phyloP scores from a whole-genome alignment of 2,888 invertebrate species.

The Micoletzkya japonica region DNA sequence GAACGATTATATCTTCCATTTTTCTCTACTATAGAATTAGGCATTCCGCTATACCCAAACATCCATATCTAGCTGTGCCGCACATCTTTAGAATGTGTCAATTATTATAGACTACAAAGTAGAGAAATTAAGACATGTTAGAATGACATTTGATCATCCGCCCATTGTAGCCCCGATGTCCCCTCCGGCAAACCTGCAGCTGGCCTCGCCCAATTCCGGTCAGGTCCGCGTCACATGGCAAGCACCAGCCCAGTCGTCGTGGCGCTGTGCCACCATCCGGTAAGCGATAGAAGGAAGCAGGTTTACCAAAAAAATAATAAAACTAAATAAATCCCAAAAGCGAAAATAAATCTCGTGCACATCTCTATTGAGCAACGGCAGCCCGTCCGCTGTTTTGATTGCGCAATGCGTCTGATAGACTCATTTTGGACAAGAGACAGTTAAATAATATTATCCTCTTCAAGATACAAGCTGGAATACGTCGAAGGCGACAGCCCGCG shows the following conservation, averaged over 20 bases:
- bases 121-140: not conserved
- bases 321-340: too few relatives aligned
- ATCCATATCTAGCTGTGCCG: too few relatives aligned
- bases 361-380: too few relatives aligned
- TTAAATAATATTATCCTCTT: conserved; percentile 8
- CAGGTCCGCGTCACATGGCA: conserved; percentile 61
- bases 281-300: not conserved
- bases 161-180: conserved; percentile 42
- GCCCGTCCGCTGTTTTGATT: too few relatives aligned
- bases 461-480: conserved; percentile 57
- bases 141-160: not conserved
- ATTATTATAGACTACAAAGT: not conserved
- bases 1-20: too few relatives aligned
- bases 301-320: too few relatives aligned
- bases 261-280: conserved; percentile 58
- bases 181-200: conserved; percentile 59
- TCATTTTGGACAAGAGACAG: too few relatives aligned
- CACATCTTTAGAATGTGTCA: not conserved
- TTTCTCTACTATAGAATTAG: too few relatives aligned
- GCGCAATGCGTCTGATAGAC: too few relatives aligned
- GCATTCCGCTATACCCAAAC: too few relatives aligned
- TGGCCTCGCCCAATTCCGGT: conserved; percentile 51
- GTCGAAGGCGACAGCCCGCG: conserved; percentile 53
- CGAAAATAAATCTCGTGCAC: too few relatives aligned
- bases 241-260: conserved; percentile 58